These are phyloP conservation scores for Metalampra italica DNA, from an alignment of 2,888 invertebrate genomes.

Conservation along the genomic window DNA sequence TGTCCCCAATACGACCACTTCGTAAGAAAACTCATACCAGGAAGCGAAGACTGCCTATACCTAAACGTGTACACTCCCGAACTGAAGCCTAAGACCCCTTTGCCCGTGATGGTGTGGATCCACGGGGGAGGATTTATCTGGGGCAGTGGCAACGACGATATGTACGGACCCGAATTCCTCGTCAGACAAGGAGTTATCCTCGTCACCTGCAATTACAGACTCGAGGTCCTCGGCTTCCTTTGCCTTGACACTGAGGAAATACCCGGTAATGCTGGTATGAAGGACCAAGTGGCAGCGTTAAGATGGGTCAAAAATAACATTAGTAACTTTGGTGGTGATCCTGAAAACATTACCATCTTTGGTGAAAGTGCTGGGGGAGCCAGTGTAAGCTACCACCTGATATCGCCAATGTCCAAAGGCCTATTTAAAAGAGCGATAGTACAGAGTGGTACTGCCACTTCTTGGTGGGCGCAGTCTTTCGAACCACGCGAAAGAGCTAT, in stretches of 20 bases:
- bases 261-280: conserved; percentile 68
- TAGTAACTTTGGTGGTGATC: conserved; percentile 54
- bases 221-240: conserved; percentile 58
- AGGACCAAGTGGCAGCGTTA: conserved; percentile 64
- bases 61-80: conserved; percentile 45
- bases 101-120: conserved; percentile 48
- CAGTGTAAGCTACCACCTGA: conserved; percentile 45
- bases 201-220: conserved; percentile 62
- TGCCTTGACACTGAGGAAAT: conserved; percentile 54
- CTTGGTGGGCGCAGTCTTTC: conserved; percentile 64
- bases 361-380: conserved; percentile 63
- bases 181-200: conserved; percentile 50
- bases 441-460: conserved; percentile 82
- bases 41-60: conserved; percentile 44
- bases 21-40: conserved; percentile 18
- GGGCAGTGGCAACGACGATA: conserved; percentile 39
- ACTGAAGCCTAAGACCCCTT: conserved; percentile 17
- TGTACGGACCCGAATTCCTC: conserved; percentile 58
- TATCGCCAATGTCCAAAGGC: conserved; percentile 64
- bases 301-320: conserved; percentile 62
- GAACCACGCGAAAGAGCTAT: conserved; percentile 69
- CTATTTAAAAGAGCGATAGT: conserved; percentile 76
- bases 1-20: conserved; percentile 37
- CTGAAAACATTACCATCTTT: conserved; percentile 60
- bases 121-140: conserved; percentile 43